These are phyloP conservation scores for Sebastes glaucus DNA, from an alignment of 2,797 vertebrate genomes.

Conservation along the genomic window DNA sequence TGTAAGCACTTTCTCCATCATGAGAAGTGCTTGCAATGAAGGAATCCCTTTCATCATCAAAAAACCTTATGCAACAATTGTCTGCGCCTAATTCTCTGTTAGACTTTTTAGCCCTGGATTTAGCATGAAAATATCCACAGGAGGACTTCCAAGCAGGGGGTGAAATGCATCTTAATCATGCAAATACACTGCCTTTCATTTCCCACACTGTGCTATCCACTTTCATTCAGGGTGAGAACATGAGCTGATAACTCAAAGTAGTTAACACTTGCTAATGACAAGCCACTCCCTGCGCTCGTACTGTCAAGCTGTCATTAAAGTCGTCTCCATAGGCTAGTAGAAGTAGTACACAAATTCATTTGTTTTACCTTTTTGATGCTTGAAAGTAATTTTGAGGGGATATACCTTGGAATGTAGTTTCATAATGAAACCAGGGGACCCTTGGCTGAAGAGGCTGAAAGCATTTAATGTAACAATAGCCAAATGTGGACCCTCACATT, in stretches of 20 bases:
- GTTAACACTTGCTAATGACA: constrained; percentile 64
- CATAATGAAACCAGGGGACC: constrained; percentile 49
- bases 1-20: constrained; percentile 75
- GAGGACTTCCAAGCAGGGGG: constrained; percentile 33
- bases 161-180: constrained; percentile 59
- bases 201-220: constrained; percentile 39
- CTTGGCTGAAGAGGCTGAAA: constrained; percentile 30
- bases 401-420: constrained; percentile 61
- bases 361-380: constrained; percentile 18
- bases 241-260: constrained; percentile 54
- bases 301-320: constrained; percentile 9
- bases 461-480: constrained; percentile 28
- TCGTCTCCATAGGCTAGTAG: neutral
- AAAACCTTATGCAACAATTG: constrained; percentile 49
- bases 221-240: constrained; percentile 61
- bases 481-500: constrained; percentile 12
- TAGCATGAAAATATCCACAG: constrained; percentile 63
- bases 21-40: constrained; percentile 53
- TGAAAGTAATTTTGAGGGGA: constrained; percentile 65
- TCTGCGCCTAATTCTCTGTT: constrained; percentile 51
- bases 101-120: constrained; percentile 53
- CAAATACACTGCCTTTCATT: constrained; percentile 59
- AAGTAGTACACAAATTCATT: constrained; percentile 11
- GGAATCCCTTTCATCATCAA: constrained; percentile 70
- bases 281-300: constrained; percentile 18